Evolutionary conservation across 1,140 invertebrate genomes (phyloP).

Genomic region (Atta texana): DNA sequence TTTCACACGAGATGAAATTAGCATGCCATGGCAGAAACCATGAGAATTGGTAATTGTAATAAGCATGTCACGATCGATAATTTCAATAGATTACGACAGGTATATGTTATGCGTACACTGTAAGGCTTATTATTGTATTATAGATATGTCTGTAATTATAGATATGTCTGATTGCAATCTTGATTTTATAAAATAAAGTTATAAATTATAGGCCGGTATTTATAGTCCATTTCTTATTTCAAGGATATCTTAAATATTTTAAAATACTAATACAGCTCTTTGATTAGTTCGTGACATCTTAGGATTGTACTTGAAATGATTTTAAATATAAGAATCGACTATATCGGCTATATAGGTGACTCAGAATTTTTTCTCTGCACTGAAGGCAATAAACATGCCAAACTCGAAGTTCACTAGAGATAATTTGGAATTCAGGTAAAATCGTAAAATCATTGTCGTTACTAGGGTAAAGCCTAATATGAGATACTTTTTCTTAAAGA

Average conservation of each 20-base stretch:
- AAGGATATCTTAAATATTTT: too few relatives aligned
- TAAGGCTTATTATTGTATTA: not conserved
- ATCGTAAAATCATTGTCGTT: not conserved
- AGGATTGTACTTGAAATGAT: too few relatives aligned
- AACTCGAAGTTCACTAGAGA: not conserved
- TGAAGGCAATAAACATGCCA: not conserved
- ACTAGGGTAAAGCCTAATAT: too few relatives aligned
- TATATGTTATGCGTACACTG: not conserved
- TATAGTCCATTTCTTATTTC: too few relatives aligned
- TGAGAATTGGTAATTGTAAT: conserved; percentile 14
- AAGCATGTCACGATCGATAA: not conserved
- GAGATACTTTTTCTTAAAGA: too few relatives aligned
- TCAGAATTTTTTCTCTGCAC: not conserved
- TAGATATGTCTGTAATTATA: too few relatives aligned
- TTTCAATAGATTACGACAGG: not conserved
- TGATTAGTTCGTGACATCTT: too few relatives aligned
- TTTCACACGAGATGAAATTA: conserved; percentile 82
- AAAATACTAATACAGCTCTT: too few relatives aligned
- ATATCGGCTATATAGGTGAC: too few relatives aligned
- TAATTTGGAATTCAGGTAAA: not conserved
- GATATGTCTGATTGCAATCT: too few relatives aligned
- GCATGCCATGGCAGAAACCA: not conserved
- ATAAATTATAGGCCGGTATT: not conserved
- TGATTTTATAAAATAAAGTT: not conserved
- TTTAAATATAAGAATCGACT: too few relatives aligned